Evolutionary conservation across 2,888 invertebrate genomes (phyloP).

Genomic region (Sphaerophoria rueppellii): DNA sequence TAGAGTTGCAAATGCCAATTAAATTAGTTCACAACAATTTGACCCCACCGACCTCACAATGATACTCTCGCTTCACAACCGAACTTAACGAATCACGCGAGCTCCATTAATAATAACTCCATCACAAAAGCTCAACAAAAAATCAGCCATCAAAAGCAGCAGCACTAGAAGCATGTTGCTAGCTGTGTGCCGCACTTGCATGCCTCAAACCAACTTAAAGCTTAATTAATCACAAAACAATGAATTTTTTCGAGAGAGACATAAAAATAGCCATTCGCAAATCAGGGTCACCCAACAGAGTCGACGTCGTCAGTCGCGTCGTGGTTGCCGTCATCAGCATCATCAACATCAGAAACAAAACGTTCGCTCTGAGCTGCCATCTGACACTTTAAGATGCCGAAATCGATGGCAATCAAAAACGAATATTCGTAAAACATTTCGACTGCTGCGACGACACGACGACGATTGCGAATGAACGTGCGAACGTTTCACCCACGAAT

Average conservation of each 20-base stretch:
- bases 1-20: constrained; percentile 70
- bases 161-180: constrained; percentile 8
- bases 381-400: constrained; percentile 44
- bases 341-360: constrained; percentile 7
- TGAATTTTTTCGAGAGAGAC: constrained; percentile 66
- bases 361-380: constrained; percentile 12
- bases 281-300: constrained; percentile 63
- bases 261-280: constrained; percentile 50
- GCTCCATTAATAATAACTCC: constrained; percentile 70
- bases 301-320: not conserved
- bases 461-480: constrained; percentile 40
- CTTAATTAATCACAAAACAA: constrained; percentile 72
- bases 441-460: not conserved
- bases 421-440: constrained; percentile 35
- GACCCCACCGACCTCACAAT: constrained; percentile 63
- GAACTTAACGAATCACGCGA: constrained; percentile 66
- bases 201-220: constrained; percentile 21
- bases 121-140: constrained; percentile 36
- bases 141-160: constrained; percentile 29
- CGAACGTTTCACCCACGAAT: constrained; percentile 69
- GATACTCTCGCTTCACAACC: constrained; percentile 43
- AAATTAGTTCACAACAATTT: constrained; percentile 71
- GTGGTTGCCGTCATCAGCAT: constrained; percentile 36
- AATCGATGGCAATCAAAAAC: constrained; percentile 48
- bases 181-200: constrained; percentile 36